Evolutionary conservation across 2,888 invertebrate species (phyloP), one percentile per base, ranked within the genome.

Genomic region (Zootermopsis nevadensis): DNA sequence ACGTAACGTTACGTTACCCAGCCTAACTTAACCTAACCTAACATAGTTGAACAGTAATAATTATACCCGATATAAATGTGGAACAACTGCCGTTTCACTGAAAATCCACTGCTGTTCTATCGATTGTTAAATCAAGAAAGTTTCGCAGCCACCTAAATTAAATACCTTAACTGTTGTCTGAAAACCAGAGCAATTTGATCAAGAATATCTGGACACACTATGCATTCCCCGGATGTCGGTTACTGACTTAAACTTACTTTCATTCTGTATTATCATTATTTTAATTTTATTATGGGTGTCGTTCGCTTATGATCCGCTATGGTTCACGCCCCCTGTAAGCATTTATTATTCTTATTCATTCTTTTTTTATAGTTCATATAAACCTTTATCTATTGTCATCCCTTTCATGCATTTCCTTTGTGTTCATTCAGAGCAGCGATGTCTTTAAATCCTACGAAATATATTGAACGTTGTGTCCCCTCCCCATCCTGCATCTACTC

Each of bases 261-360:
- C 48, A 48, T 15, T 48, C 19, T 48, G 19, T 74, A 38, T n/a
- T 74, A 19, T 69, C 69, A 69, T 69, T 31, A 69, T 33, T 69
- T 69, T 69, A 33, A 74, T 74, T 74, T 74, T 74, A 74, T 74
- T 74, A 74, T 72, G 74, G 24, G 38, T 38, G 33, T 74, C 74
- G 33, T 35, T 42, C 74, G 74, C 24, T 38, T 35, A 6, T 74
- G 38, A 74, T 74, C 74, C 35, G 74, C 19, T 74, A 74, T 42
- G 74, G 74, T 74, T 74, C 74, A 79, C 60, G 79, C 79, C 27
- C 33, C 66, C 22, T 42, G 8, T 31, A 27, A 55, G 24, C 53
- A 77, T 77, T 77, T 19, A 60, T 79, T 79, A 79, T 38, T 33
- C n/a, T 38, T 42, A 74, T 38, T 38, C 74, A 74, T 74, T 35